A percentile compares a stretch with the other conserved stretches of the same genome.
Conservation (phyloP, 2,113 vertebrate species). For the Verasper variegatus region DNA sequence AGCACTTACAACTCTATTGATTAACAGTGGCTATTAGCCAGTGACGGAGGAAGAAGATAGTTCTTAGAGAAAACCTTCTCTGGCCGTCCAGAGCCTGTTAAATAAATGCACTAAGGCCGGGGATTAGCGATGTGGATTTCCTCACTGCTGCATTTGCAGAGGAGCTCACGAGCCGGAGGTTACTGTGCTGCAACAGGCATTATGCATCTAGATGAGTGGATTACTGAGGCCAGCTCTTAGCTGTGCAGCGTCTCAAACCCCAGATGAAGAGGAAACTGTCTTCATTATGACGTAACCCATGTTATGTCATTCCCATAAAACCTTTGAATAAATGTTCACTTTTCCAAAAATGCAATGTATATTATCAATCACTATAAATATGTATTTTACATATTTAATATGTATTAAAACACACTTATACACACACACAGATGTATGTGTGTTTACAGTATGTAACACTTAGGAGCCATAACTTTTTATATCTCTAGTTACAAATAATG, state of each 20-base stretch:
- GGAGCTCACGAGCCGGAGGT: constrained; percentile 48
- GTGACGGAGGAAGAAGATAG: constrained; percentile 58
- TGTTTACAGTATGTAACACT: too few relatives aligned
- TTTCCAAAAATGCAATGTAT: too few relatives aligned
- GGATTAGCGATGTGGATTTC: constrained; percentile 77
- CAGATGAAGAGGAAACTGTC: constrained; percentile 29
- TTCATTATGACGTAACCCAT: constrained; percentile 19
- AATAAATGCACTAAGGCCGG: constrained; percentile 66
- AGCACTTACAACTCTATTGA: constrained; percentile 77
- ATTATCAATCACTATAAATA: not conserved
- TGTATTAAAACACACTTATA: too few relatives aligned
- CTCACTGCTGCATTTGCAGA: constrained; percentile 62
- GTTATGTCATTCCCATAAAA: constrained; percentile 16
- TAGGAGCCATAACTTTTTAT: too few relatives aligned
- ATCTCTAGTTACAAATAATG: too few relatives aligned
- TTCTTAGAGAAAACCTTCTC: constrained; percentile 55
- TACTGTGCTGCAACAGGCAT: constrained; percentile 36
- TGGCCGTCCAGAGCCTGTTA: constrained; percentile 60
- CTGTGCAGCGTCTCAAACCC: constrained; percentile 1
- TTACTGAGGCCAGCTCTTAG: constrained; percentile 43
- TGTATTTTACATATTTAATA: not conserved
- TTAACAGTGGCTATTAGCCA: constrained; percentile 75
- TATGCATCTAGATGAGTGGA: constrained; percentile 58
- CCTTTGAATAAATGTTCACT: not conserved
- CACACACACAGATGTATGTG: too few relatives aligned